Conservation (phyloP, 2,113 vertebrate genomes). For the Heterotis niloticus region DNA sequence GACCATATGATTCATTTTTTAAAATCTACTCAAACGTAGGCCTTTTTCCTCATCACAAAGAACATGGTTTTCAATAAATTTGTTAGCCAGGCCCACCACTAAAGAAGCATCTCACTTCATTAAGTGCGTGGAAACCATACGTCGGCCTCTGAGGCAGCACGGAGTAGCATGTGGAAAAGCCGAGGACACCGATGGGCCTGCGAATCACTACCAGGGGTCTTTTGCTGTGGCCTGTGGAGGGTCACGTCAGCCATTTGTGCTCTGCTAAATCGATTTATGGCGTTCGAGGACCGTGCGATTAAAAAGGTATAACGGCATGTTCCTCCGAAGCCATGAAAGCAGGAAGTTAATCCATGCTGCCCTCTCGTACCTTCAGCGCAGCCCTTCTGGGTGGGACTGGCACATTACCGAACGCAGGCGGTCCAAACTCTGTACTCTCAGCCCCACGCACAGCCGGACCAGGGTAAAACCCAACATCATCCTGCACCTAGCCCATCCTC, state of each 20-base stretch:
- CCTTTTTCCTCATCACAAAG: slow-evolving; percentile 37
- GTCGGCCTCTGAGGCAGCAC: slow-evolving; percentile 25
- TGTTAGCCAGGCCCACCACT: slow-evolving; percentile 44
- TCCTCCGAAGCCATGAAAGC: slow-evolving; percentile 55
- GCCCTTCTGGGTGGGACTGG: slow-evolving; percentile 45
- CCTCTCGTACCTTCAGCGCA: slow-evolving; percentile 37
- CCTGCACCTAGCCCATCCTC: no score
- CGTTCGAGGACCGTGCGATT: slow-evolving; percentile 51
- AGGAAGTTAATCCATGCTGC: slow-evolving; percentile 57
- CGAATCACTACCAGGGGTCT: slow-evolving; percentile 33
- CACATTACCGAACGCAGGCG: slow-evolving; percentile 62
- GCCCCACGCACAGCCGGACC: background rate
- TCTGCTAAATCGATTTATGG: slow-evolving; percentile 54
- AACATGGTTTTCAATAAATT: slow-evolving; percentile 40
- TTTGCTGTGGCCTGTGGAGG: background rate
- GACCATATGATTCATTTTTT: slow-evolving; percentile 46
- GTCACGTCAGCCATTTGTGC: slow-evolving; percentile 19
- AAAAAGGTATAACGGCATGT: slow-evolving; percentile 53
- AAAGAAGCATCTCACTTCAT: slow-evolving; percentile 58
- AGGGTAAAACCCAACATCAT: background rate
- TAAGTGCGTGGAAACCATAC: slow-evolving; percentile 43
- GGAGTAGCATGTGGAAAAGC: slow-evolving; percentile 51
- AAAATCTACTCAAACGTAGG: no score
- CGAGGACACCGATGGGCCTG: slow-evolving; percentile 40
- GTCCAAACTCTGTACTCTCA: slow-evolving; percentile 29